Evolutionary conservation across 2,797 vertebrate species (phyloP).

Genomic region (Phylloscopus collybita): DNA sequence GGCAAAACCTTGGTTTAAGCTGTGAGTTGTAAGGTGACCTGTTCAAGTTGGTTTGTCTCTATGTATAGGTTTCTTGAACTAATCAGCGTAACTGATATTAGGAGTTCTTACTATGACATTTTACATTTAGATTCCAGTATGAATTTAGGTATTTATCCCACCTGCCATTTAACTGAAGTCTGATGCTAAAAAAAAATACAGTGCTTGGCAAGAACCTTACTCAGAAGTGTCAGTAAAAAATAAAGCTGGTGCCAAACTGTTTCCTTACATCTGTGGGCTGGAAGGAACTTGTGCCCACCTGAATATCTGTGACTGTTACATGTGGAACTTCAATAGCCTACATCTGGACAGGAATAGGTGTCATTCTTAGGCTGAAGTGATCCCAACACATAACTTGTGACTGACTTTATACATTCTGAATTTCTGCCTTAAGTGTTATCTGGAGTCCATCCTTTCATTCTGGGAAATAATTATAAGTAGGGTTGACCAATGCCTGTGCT

Average conservation of each 20-base stretch:
- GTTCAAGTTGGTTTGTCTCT: not conserved
- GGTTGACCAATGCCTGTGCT: not conserved
- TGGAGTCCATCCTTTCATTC: not conserved
- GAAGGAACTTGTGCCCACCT: not conserved
- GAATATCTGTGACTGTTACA: not conserved
- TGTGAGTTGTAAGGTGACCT: not conserved
- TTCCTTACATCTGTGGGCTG: not conserved
- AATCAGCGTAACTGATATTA: not conserved
- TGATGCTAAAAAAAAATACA: not conserved
- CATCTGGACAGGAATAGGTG: not conserved
- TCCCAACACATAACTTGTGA: not conserved
- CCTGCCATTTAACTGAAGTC: not conserved
- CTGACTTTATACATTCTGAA: not conserved
- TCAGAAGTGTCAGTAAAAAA: not conserved
- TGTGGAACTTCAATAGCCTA: rapidly evolving
- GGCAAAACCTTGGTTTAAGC: not conserved
- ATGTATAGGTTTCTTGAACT: not conserved
- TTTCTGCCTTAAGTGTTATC: not conserved
- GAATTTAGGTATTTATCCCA: not conserved
- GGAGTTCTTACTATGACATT: not conserved
- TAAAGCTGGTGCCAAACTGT: not conserved
- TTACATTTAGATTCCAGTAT: not conserved
- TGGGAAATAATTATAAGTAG: not conserved
- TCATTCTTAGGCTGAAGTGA: not conserved
- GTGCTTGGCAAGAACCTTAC: not conserved